phyloP scores from a whole-genome alignment of 2,888 invertebrate species.

The Acanthococcus lagerstroemiae region DNA sequence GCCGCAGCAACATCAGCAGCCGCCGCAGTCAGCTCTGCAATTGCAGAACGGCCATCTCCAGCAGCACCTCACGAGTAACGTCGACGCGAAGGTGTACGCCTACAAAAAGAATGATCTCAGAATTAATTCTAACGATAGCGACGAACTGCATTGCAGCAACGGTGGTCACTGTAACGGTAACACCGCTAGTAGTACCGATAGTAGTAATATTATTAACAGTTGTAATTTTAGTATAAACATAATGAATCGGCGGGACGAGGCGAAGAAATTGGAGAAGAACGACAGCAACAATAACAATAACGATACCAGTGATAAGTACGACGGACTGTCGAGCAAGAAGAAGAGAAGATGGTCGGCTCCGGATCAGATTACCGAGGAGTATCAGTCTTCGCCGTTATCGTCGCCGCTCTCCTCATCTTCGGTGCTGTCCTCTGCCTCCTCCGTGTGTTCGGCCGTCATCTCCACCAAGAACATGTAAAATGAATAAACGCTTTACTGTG shows the following conservation, averaged over 20 bases:
- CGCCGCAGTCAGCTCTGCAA: no score
- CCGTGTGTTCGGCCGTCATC: not conserved
- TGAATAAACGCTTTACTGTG: not conserved
- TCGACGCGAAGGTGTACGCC: not conserved
- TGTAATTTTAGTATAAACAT: not conserved
- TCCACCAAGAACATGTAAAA: constrained; percentile 3
- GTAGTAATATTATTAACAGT: not conserved
- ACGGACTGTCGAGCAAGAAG: constrained; percentile 15
- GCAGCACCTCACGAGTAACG: not conserved
- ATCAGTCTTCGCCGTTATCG: constrained; percentile 2
- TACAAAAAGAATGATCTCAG: constrained; percentile 12
- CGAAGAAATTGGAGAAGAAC: not conserved
- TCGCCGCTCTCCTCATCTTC: not conserved
- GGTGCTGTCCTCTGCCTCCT: not conserved
- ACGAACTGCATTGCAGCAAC: not conserved
- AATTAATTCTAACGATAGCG: not conserved
- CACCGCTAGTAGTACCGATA: constrained; percentile 1
- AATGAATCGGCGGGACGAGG: not conserved
- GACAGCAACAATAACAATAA: constrained; percentile 15
- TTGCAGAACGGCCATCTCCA: not conserved
- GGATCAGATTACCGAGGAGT: constrained; percentile 19
- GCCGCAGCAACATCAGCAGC: not conserved
- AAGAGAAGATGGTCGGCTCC: constrained; percentile 34
- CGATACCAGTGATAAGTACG: not conserved
- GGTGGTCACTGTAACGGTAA: not conserved